Evolutionary conservation across 2,113 vertebrate species (phyloP).

Genomic region (Platanista minor): DNA sequence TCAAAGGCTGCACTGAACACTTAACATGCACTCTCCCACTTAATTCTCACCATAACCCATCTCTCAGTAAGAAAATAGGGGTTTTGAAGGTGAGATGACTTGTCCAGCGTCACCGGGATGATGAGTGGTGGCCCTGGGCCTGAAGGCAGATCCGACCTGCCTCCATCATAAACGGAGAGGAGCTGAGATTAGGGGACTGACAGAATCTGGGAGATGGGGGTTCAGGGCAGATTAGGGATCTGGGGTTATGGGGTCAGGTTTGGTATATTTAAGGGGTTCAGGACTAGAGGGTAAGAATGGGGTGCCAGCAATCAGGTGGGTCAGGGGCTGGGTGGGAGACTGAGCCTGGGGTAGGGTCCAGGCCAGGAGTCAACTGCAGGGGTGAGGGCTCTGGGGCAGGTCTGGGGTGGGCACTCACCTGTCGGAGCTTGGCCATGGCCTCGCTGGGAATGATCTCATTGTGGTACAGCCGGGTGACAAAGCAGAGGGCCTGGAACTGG

Average conservation of each 20-base stretch:
- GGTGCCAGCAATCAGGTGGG: not conserved
- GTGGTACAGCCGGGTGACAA: slow-evolving; percentile 90
- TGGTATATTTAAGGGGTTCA: not conserved
- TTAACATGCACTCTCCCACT: not conserved
- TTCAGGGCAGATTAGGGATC: not conserved
- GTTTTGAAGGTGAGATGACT: not conserved
- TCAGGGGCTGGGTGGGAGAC: not conserved
- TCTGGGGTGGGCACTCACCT: slow-evolving; percentile 78
- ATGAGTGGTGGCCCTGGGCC: not conserved
- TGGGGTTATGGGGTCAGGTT: not conserved
- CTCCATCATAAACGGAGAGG: not conserved
- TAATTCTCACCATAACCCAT: not conserved
- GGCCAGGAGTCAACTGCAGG: not conserved
- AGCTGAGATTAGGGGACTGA: not conserved
- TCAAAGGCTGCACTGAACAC: not conserved
- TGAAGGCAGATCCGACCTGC: not conserved
- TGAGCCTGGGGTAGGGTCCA: not conserved
- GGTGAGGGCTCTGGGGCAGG: not conserved
- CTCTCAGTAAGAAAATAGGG: not conserved
- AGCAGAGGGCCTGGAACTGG: slow-evolving; percentile 96
- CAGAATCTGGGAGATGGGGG: not conserved
- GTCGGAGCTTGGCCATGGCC: slow-evolving; percentile 96
- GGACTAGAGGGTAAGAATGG: not conserved
- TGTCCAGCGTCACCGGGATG: not conserved
- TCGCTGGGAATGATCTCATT: slow-evolving; percentile 99